Conservation (phyloP, 2,113 vertebrate genomes). For the Varanus komodoensis region DNA sequence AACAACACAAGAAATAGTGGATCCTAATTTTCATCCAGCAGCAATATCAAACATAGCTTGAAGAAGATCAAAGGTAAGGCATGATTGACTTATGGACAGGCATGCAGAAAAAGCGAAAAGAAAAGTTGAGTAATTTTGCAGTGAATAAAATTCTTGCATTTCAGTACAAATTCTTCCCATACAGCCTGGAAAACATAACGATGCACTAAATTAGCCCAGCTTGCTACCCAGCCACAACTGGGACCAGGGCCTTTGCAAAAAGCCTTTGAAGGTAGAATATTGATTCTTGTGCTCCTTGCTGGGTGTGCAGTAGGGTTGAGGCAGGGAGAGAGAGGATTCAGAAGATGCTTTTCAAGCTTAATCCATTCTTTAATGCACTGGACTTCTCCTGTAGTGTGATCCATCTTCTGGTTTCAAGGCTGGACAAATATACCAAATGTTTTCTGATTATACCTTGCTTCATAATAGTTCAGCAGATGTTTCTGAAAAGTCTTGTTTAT, state of each 20-base stretch:
- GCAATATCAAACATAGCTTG: slow-evolving; percentile 18
- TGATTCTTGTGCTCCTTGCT: slow-evolving; percentile 64
- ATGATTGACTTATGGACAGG: slow-evolving; percentile 29
- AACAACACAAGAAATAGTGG: background rate
- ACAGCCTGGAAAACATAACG: slow-evolving; percentile 3
- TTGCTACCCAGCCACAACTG: slow-evolving; percentile 54
- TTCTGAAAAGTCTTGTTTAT: slow-evolving; percentile 32
- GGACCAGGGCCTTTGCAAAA: slow-evolving; percentile 55
- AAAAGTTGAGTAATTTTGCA: slow-evolving; percentile 55
- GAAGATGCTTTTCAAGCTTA: slow-evolving; percentile 51
- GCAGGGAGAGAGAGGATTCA: slow-evolving; percentile 23
- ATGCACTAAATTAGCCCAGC: background rate
- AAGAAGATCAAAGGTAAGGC: slow-evolving; percentile 66
- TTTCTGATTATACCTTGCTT: slow-evolving; percentile 53
- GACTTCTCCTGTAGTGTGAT: background rate
- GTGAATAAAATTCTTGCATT: slow-evolving; percentile 41
- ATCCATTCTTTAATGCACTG: slow-evolving; percentile 51
- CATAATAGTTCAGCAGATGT: slow-evolving; percentile 58
- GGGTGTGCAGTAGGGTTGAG: background rate
- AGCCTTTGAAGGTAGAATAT: slow-evolving; percentile 47
- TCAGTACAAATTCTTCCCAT: slow-evolving; percentile 2
- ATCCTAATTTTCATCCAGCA: slow-evolving; percentile 38
- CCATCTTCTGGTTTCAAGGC: slow-evolving; percentile 20
- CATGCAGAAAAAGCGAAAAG: slow-evolving; percentile 29
- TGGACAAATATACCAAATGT: slow-evolving; percentile 39